phyloP scores from a whole-genome alignment of 2,113 vertebrate species.

The Phoenicopterus ruber region DNA sequence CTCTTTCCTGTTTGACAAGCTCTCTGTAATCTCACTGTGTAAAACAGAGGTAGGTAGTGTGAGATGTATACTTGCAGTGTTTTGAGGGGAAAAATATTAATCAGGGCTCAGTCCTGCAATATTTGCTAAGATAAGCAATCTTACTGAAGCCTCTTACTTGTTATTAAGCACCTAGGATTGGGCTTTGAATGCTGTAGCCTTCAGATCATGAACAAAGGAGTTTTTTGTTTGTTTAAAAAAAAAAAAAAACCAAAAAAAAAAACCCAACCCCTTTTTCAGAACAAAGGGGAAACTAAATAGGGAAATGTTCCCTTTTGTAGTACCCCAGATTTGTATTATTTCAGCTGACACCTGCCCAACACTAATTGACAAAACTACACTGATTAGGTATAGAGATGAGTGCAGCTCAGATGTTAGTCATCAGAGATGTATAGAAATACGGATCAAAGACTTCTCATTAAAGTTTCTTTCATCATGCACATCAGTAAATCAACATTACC shows the following conservation, averaged over 20 bases:
- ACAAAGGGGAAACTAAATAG: background rate
- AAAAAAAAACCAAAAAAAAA: background rate
- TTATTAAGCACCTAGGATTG: background rate
- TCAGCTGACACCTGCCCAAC: background rate
- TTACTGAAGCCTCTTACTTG: background rate
- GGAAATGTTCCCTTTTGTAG: background rate
- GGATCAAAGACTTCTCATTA: background rate
- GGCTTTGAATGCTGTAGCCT: background rate
- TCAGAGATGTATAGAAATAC: background rate
- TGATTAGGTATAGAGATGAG: background rate
- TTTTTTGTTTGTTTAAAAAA: background rate
- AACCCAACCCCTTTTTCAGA: accelerated
- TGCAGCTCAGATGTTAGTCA: background rate
- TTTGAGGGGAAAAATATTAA: background rate
- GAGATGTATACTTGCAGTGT: background rate
- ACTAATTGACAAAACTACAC: background rate
- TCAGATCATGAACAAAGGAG: background rate
- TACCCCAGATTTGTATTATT: background rate
- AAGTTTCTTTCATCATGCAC: background rate
- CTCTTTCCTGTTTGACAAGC: background rate
- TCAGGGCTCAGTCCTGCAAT: background rate
- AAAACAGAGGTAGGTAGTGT: background rate
- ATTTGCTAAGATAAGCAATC: background rate
- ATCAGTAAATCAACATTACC: background rate
- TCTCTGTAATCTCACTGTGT: background rate